phyloP scores from a whole-genome alignment of 2,888 invertebrate species.

The Barypeithes pellucidus region DNA sequence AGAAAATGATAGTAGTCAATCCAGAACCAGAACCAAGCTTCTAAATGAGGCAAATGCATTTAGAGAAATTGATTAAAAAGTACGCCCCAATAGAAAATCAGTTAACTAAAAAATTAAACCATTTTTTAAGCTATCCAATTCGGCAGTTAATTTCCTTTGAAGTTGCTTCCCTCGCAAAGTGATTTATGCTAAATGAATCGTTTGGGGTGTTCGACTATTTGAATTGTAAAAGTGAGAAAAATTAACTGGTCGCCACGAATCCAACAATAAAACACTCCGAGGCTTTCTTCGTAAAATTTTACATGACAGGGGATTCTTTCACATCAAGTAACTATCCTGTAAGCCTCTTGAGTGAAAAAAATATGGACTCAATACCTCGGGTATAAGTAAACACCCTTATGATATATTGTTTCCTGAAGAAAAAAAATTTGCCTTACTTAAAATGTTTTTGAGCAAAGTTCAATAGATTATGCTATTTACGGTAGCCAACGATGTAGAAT shows the following conservation, averaged over 20 bases:
- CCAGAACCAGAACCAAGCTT: no score
- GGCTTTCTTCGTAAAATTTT: not conserved
- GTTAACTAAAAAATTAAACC: conserved; percentile 26
- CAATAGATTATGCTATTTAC: no score
- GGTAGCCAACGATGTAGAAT: no score
- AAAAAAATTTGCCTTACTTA: no score
- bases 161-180: conserved; percentile 33
- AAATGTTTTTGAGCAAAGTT: no score
- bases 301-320: conserved; percentile 15
- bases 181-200: conserved; percentile 44
- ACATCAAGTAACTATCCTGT: not conserved
- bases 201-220: conserved; percentile 39
- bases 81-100: conserved; percentile 27
- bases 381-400: not conserved
- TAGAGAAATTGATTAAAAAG: conserved; percentile 11
- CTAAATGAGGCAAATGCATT: no score
- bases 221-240: conserved; percentile 39
- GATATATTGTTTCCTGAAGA: not conserved
- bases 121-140: conserved; percentile 36
- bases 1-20: no score
- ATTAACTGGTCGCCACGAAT: conserved; percentile 24
- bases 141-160: conserved; percentile 34
- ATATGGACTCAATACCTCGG: not conserved
- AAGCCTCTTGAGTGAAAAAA: not conserved
- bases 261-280: not conserved